These are phyloP conservation scores for Cantharis lateralis DNA, from an alignment of 2,888 invertebrate species.

Conservation along the genomic window DNA sequence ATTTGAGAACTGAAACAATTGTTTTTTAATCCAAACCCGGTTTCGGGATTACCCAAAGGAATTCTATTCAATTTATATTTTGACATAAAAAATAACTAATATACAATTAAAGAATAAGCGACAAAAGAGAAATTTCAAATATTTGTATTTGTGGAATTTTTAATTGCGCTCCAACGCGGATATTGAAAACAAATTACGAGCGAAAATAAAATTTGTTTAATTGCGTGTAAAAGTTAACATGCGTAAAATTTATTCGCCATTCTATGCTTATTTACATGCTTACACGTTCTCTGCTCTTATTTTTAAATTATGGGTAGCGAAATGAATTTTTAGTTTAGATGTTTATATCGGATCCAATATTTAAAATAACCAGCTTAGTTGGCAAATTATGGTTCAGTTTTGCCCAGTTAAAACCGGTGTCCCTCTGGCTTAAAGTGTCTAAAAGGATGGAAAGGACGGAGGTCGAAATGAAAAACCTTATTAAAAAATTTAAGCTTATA, in stretches of 20 bases:
- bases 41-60: too few species aligned
- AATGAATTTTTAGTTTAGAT: too few species aligned
- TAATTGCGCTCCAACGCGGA: too few species aligned
- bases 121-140: too few species aligned
- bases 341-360: not conserved
- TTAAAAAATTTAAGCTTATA: not conserved
- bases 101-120: too few species aligned
- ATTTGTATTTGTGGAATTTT: too few species aligned
- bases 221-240: not conserved
- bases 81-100: too few species aligned
- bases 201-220: too few species aligned
- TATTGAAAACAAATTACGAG: not conserved
- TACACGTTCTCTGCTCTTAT: not conserved
- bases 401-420: not conserved
- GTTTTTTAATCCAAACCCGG: too few species aligned
- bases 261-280: not conserved
- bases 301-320: too few species aligned
- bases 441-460: not conserved
- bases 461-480: not conserved
- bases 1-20: too few species aligned
- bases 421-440: not conserved
- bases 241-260: not conserved
- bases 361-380: not conserved
- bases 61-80: too few species aligned
- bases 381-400: not conserved